Conservation (phyloP, 2,888 invertebrate genomes). For the Microctonus brassicae region DNA sequence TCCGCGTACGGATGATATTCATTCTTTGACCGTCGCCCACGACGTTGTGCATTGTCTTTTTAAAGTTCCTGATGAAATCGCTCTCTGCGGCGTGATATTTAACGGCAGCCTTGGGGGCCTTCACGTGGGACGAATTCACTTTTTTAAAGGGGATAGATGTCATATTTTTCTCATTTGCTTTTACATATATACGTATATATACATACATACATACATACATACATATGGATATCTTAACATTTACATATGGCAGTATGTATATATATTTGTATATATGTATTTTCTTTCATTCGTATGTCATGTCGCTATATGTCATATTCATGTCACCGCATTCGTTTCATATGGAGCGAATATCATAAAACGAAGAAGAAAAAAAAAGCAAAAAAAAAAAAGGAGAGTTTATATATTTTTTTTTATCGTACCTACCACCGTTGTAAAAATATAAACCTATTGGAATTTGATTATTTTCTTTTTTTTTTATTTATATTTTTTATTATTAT, state of each 20-base stretch:
- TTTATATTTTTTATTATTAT: not conserved
- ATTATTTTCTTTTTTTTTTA: slow-evolving; percentile 19
- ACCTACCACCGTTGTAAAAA: slow-evolving; percentile 14
- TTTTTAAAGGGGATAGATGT: slow-evolving; percentile 28
- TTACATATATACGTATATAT: not conserved
- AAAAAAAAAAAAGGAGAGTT: not conserved
- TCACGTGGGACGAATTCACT: slow-evolving; percentile 12
- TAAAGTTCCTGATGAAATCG: slow-evolving; percentile 56
- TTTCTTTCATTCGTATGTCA: not conserved
- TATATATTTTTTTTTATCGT: not conserved
- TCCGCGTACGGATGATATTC: slow-evolving; percentile 41
- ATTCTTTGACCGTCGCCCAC: slow-evolving; percentile 42
- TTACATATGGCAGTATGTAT: too few relatives aligned
- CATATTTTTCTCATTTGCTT: not conserved
- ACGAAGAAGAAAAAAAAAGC: not conserved
- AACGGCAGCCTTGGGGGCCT: slow-evolving; percentile 39
- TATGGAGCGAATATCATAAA: not conserved
- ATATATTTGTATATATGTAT: too few relatives aligned
- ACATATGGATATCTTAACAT: slow-evolving; percentile 1
- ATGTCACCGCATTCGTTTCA: slow-evolving; percentile 1
- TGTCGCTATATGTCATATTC: not conserved
- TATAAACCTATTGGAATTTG: slow-evolving; percentile 33
- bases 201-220: not conserved
- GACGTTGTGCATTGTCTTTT: slow-evolving; percentile 52
- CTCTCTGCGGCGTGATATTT: slow-evolving; percentile 44